These are phyloP conservation scores for Aphidius colemani DNA, from an alignment of 2,888 invertebrate genomes.

Conservation along the genomic window DNA sequence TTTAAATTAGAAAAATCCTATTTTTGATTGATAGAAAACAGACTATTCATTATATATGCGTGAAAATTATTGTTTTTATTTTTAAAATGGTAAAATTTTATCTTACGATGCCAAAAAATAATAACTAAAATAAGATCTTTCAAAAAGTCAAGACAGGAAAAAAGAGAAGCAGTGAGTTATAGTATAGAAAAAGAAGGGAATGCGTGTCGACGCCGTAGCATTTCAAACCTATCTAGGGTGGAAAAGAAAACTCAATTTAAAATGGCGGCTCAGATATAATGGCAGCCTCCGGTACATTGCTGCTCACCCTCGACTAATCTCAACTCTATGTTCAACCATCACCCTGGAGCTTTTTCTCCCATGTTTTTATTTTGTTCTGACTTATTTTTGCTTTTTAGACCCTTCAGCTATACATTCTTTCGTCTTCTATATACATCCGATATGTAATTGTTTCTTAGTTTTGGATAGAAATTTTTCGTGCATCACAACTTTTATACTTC, in stretches of 20 bases:
- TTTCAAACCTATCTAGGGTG: slow-evolving; percentile 59
- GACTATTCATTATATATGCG: too few relatives aligned
- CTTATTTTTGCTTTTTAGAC: slow-evolving; percentile 25
- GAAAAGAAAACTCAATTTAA: slow-evolving; percentile 58
- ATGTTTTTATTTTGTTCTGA: slow-evolving; percentile 10
- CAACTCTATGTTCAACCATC: slow-evolving; percentile 46
- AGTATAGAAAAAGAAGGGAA: slow-evolving; percentile 26
- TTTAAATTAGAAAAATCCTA: too few relatives aligned
- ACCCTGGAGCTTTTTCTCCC: slow-evolving; percentile 29
- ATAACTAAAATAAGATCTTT: too few relatives aligned
- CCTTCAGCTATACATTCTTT: slow-evolving; percentile 21
- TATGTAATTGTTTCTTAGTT: slow-evolving; percentile 8
- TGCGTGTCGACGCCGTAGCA: slow-evolving; percentile 46
- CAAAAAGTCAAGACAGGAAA: too few relatives aligned
- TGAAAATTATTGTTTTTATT: too few relatives aligned
- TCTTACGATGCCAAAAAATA: too few relatives aligned
- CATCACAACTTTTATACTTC: background rate
- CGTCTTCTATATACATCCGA: slow-evolving; percentile 3
- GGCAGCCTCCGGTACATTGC: slow-evolving; percentile 59
- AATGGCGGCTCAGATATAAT: slow-evolving; percentile 60
- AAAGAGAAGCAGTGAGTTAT: too few relatives aligned
- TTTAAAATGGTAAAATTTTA: too few relatives aligned
- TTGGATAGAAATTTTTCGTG: slow-evolving; percentile 13
- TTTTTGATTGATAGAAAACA: too few relatives aligned
- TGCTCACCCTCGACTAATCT: slow-evolving; percentile 54